phyloP scores from a whole-genome alignment of 2,888 invertebrate genomes.

The Dolichopus griseipennis region DNA sequence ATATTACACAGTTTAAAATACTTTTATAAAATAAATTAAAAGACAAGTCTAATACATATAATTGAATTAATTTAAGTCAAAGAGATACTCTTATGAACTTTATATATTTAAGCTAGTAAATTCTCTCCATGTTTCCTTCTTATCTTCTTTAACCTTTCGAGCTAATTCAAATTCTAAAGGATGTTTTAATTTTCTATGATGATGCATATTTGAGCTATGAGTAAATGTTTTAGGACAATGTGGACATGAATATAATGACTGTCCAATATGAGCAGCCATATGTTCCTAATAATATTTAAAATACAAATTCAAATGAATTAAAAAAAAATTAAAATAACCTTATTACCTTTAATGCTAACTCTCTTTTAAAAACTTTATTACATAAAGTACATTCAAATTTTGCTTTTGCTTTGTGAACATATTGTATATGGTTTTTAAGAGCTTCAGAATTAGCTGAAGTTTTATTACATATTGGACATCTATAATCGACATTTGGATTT shows the following conservation, averaged over 20 bases:
- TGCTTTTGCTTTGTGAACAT: neutral
- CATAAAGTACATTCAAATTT: neutral
- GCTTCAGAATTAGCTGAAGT: neutral
- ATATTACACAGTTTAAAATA: no score
- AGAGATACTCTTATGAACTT: no score
- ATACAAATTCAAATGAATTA: neutral
- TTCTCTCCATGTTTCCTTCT: neutral
- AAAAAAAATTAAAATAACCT: neutral
- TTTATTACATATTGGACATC: neutral
- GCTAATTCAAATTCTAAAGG: conserved; percentile 36
- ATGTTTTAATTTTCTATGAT: conserved; percentile 40
- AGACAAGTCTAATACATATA: no score
- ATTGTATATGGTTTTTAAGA: neutral
- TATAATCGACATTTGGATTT: neutral
- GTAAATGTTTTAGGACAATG: conserved; percentile 42
- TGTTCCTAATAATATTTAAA: neutral
- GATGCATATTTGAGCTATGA: conserved; percentile 42
- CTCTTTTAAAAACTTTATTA: neutral
- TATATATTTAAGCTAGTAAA: neutral
- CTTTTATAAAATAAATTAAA: no score
- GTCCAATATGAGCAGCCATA: conserved; percentile 40
- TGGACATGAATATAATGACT: conserved; percentile 40
- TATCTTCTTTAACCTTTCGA: conserved; percentile 19
- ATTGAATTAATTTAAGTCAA: no score
- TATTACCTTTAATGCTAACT: neutral